These are phyloP conservation scores for Lamellibrachia luymesi DNA, from an alignment of 1,140 invertebrate species.

Conservation along the genomic window DNA sequence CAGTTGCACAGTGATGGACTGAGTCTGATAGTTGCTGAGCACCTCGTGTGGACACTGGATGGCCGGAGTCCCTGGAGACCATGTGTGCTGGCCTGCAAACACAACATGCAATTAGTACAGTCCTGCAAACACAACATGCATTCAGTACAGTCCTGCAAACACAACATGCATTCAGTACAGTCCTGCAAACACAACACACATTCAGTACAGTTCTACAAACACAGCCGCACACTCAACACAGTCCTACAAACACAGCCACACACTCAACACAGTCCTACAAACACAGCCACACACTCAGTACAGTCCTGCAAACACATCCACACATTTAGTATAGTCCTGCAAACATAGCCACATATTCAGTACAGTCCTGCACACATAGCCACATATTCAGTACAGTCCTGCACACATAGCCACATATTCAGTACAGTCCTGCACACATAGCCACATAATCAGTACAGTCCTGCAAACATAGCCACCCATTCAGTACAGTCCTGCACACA, in stretches of 20 bases:
- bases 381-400: no score
- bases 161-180: background rate
- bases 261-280: background rate
- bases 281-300: background rate
- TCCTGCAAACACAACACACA: background rate
- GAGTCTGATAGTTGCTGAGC: slow-evolving; percentile 34
- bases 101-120: no score
- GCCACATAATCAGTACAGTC: background rate
- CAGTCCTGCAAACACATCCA: background rate
- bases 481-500: background rate
- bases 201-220: background rate
- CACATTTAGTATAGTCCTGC: background rate
- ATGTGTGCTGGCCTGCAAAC: slow-evolving; percentile 38
- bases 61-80: slow-evolving; percentile 39
- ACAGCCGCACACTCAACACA: background rate
- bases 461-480: background rate
- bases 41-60: slow-evolving; percentile 40
- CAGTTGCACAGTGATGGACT: slow-evolving; percentile 34
- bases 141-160: background rate
- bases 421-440: background rate
- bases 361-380: no score
- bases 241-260: background rate
- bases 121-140: background rate
- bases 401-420: background rate
- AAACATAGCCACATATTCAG: background rate